Evolutionary conservation across 2,888 invertebrate species (phyloP).

Genomic region (Drosophila gaucha): DNA sequence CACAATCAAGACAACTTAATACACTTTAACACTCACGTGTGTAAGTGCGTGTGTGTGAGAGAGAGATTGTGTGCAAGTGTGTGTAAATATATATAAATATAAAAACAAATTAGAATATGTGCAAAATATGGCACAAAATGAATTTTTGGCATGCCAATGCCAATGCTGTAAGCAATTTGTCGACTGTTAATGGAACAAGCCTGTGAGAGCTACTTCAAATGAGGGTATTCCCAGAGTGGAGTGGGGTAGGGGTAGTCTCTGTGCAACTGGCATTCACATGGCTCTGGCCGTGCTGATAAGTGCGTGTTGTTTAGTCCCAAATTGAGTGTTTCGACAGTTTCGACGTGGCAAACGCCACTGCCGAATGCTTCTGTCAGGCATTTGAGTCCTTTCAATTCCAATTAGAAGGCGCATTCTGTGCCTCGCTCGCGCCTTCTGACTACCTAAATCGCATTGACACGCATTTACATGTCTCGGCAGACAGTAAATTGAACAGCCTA

Average conservation of each 20-base stretch:
- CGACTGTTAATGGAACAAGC: constrained; percentile 50
- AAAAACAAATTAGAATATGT: constrained; percentile 77
- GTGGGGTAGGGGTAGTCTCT: constrained; percentile 6
- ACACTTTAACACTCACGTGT: constrained; percentile 43
- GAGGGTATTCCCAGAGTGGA: too few species aligned
- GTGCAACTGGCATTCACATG: constrained; percentile 35
- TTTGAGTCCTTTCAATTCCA: constrained; percentile 43
- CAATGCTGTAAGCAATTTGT: constrained; percentile 60
- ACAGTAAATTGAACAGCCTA: constrained; percentile 51
- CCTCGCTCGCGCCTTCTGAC: constrained; percentile 48
- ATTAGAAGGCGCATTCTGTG: constrained; percentile 41
- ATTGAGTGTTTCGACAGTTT: constrained; percentile 55
- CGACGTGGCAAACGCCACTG: neutral
- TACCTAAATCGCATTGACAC: constrained; percentile 68
- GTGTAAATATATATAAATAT: constrained; percentile 42
- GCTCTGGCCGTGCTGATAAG: constrained; percentile 36
- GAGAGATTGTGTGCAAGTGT: neutral
- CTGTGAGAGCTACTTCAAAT: constrained; percentile 1
- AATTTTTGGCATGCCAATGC: constrained; percentile 36
- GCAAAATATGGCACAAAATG: constrained; percentile 62
- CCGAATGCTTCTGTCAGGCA: constrained; percentile 7
- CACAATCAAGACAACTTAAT: constrained; percentile 74
- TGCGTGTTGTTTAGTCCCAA: constrained; percentile 44
- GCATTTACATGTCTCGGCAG: constrained; percentile 73
- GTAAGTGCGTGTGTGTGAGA: neutral